These are phyloP conservation scores for Copsychus sechellarum DNA, from an alignment of 2,113 vertebrate species.

Conservation along the genomic window DNA sequence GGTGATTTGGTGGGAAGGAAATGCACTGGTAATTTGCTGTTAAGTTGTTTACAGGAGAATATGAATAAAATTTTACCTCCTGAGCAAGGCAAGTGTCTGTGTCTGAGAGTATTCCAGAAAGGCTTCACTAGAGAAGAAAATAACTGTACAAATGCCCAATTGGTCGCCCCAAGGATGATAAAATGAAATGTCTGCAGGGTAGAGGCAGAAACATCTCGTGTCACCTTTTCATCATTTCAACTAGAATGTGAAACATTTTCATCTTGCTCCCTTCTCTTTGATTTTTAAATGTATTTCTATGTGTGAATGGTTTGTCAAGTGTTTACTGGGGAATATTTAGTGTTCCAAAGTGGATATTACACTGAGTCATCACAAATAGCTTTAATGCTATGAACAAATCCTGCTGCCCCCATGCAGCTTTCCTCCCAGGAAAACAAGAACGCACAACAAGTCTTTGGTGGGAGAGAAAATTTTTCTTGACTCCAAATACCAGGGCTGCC, in stretches of 20 bases:
- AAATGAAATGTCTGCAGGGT: neutral
- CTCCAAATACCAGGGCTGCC: neutral
- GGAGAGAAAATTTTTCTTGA: neutral
- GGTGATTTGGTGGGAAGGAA: constrained; percentile 66
- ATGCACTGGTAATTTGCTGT: constrained; percentile 39
- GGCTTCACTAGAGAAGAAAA: neutral
- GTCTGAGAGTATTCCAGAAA: constrained; percentile 16
- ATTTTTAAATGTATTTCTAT: neutral
- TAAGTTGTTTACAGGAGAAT: constrained; percentile 67
- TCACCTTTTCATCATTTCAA: neutral
- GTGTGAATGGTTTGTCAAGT: neutral
- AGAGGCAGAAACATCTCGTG: neutral
- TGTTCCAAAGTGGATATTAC: neutral
- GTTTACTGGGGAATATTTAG: neutral
- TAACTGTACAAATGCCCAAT: neutral
- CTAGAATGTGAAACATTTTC: neutral
- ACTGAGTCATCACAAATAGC: neutral
- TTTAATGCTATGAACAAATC: neutral
- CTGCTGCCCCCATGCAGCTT: neutral
- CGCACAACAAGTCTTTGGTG: neutral
- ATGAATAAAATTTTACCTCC: constrained; percentile 50
- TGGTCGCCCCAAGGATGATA: rapidly evolving
- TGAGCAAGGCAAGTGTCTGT: neutral
- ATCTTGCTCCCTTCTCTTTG: neutral
- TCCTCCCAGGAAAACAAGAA: neutral